Conservation (phyloP, 2,797 vertebrate species). For the Pipistrellus pygmaeus region DNA sequence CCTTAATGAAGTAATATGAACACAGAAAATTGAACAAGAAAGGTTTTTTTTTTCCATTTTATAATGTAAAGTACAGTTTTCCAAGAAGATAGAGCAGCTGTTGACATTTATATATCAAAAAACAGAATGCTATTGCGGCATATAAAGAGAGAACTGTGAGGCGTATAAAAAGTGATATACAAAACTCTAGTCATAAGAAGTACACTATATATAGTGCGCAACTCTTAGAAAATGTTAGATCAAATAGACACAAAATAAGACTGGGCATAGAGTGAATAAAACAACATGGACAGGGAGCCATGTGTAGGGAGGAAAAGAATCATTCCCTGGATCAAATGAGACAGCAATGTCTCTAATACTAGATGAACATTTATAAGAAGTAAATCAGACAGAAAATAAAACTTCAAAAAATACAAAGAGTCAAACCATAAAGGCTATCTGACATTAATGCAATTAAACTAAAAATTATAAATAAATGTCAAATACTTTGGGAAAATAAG, state of each 20-base stretch:
- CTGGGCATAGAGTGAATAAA: not conserved
- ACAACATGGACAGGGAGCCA: not conserved
- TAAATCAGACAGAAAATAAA: not conserved
- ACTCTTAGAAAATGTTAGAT: not conserved
- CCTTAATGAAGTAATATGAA: not conserved
- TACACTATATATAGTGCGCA: not conserved
- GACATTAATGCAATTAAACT: not conserved
- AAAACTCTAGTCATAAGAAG: not conserved
- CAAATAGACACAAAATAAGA: not conserved
- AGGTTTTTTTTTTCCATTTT: not conserved
- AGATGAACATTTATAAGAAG: not conserved
- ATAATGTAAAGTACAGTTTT: not conserved
- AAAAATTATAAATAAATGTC: not conserved
- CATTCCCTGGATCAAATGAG: too few relatives aligned
- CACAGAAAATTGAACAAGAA: not conserved
- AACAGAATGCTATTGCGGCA: not conserved
- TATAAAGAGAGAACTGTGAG: not conserved
- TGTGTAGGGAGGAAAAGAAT: not conserved
- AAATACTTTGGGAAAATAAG: not conserved
- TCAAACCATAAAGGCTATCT: not conserved
- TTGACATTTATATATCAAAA: constrained; percentile 21
- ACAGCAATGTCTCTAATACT: not conserved
- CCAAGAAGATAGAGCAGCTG: not conserved
- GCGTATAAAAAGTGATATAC: not conserved
- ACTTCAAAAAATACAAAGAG: not conserved